These are phyloP conservation scores for Lucifuga dentata DNA, from an alignment of 2,113 vertebrate species.

Conservation along the genomic window DNA sequence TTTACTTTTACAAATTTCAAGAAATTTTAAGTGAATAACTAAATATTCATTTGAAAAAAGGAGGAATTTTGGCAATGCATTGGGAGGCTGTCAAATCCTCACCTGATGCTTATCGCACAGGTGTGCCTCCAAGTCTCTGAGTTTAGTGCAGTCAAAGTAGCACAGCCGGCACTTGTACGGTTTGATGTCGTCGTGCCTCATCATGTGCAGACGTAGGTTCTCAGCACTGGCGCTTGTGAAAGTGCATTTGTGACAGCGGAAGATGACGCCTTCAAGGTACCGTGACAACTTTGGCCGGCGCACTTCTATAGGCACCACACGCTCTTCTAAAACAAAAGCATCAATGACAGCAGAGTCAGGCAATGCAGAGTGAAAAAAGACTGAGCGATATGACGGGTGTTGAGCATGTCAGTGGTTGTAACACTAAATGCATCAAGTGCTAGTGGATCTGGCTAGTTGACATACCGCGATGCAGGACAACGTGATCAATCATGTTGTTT, in stretches of 20 bases:
- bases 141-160: slow-evolving; percentile 71
- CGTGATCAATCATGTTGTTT: slow-evolving; percentile 77
- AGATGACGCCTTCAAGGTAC: slow-evolving; percentile 64
- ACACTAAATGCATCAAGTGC: too few species aligned
- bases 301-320: slow-evolving; percentile 68
- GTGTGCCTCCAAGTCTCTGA: slow-evolving; percentile 69
- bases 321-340: slow-evolving; percentile 59
- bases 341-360: not conserved
- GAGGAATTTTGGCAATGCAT: slow-evolving; percentile 18
- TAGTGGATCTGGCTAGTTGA: too few species aligned
- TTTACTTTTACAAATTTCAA: not conserved
- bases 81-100: slow-evolving; percentile 13
- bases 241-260: slow-evolving; percentile 76
- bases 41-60: not conserved
- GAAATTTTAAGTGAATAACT: not conserved
- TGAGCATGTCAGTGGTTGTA: fast-evolving
- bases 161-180: slow-evolving; percentile 76
- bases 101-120: slow-evolving; percentile 78
- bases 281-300: slow-evolving; percentile 65
- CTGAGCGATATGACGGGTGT: not conserved
- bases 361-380: not conserved
- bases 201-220: slow-evolving; percentile 56
- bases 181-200: slow-evolving; percentile 55
- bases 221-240: slow-evolving; percentile 58
- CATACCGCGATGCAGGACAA: slow-evolving; percentile 71